Evolutionary conservation across 2,113 vertebrate genomes (phyloP).

Genomic region (Urocolius indicus): DNA sequence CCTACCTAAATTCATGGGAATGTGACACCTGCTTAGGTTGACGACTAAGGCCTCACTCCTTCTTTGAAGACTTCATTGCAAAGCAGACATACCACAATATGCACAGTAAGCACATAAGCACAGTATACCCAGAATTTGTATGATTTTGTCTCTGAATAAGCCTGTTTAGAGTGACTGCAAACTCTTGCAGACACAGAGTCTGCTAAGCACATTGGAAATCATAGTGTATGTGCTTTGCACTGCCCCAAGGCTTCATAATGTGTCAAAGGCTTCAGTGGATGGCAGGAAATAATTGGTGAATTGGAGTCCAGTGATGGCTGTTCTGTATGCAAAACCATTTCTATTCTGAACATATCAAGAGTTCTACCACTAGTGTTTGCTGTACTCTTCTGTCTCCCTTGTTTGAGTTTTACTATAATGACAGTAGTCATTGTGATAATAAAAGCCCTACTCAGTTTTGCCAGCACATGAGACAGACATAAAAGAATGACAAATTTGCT

Average conservation of each 20-base stretch:
- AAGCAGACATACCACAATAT: background rate
- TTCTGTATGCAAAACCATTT: background rate
- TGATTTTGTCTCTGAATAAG: background rate
- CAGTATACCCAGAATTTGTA: background rate
- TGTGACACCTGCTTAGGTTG: background rate
- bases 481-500: background rate
- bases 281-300: background rate
- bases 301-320: background rate
- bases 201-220: background rate
- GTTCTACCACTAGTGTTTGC: background rate
- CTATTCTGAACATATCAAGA: background rate
- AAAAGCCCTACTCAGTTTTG: background rate
- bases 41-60: background rate
- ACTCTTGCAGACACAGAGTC: background rate
- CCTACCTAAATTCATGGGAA: background rate
- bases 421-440: background rate
- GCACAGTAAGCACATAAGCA: too few species aligned
- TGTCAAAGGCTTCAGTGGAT: background rate
- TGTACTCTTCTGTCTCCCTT: background rate
- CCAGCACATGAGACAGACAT: background rate
- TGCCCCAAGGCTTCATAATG: background rate
- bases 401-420: background rate
- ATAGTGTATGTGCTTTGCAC: background rate
- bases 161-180: background rate
- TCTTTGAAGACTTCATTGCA: background rate